Percentiles rank a stretch among this genome's conserved stretches.
Conservation (phyloP, 2,888 invertebrate genomes). For the Eilema griseolum region DNA sequence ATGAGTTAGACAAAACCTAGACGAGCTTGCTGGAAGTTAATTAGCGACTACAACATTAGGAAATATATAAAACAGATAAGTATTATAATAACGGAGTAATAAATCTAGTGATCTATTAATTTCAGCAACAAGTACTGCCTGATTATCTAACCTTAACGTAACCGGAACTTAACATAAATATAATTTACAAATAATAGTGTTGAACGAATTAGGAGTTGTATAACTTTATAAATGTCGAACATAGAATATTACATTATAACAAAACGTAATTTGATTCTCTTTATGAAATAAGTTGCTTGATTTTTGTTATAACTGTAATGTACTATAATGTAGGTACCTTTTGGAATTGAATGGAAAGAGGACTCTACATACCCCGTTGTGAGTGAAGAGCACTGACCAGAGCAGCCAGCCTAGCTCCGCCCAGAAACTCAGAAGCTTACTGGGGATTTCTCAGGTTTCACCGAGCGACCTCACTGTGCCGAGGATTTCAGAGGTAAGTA, state of each 20-base stretch:
- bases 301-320: neutral
- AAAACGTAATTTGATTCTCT: neutral
- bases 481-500: too few relatives aligned
- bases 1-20: neutral
- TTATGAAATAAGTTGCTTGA: neutral
- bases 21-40: neutral
- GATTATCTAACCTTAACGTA: slow-evolving; percentile 3
- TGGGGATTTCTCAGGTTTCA: too few relatives aligned
- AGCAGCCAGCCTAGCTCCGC: too few relatives aligned
- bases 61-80: slow-evolving; percentile 3
- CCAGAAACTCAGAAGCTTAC: too few relatives aligned
- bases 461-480: too few relatives aligned
- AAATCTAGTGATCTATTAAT: neutral
- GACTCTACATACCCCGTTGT: too few relatives aligned
- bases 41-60: neutral
- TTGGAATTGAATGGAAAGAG: too few relatives aligned
- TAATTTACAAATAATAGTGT: slow-evolving; percentile 6
- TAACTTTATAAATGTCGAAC: slow-evolving; percentile 2
- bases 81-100: neutral
- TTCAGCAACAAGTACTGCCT: neutral
- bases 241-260: neutral
- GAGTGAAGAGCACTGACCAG: too few relatives aligned
- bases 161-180: neutral
- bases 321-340: neutral
- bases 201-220: neutral